Percentiles rank a stretch among this genome's conserved stretches.
phyloP scores from a whole-genome alignment of 1,140 invertebrate species.

The Maconellicoccus hirsutus region DNA sequence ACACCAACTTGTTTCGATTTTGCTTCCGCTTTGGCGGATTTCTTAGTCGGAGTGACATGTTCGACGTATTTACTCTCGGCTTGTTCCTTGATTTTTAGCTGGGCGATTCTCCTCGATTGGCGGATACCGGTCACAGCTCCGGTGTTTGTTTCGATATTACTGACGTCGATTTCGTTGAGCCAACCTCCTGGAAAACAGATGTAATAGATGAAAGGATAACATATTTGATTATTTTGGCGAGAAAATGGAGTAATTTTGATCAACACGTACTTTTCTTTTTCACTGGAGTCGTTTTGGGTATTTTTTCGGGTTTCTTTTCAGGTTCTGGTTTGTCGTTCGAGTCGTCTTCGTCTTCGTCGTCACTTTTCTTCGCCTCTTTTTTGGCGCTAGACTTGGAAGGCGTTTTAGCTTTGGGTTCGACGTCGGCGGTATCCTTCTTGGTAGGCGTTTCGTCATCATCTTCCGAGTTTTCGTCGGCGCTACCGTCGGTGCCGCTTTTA shows the following conservation, averaged over 20 bases:
- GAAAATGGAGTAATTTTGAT: neutral
- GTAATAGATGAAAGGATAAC: too few species aligned
- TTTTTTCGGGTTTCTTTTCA: neutral
- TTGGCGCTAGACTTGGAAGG: neutral
- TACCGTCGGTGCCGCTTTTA: neutral
- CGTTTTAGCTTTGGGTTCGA: neutral
- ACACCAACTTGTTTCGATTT: neutral
- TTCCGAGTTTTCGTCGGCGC: neutral
- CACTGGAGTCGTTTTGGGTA: neutral
- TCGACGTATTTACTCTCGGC: conserved; percentile 58
- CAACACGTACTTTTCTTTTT: neutral
- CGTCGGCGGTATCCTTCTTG: too few species aligned
- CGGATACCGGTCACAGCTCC: conserved; percentile 32
- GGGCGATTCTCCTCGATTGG: conserved; percentile 67
- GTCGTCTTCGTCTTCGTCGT: neutral
- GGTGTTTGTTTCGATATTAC: neutral
- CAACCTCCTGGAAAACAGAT: neutral
- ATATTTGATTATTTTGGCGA: neutral
- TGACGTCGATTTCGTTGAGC: neutral
- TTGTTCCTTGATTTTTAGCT: conserved; percentile 62
- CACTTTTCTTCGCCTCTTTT: neutral
- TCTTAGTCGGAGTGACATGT: conserved; percentile 41
- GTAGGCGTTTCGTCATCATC: neutral
- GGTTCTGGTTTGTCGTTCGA: neutral
- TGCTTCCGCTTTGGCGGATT: neutral